These are phyloP conservation scores for Syrista parreyssii DNA, from an alignment of 2,888 invertebrate species.

Conservation along the genomic window DNA sequence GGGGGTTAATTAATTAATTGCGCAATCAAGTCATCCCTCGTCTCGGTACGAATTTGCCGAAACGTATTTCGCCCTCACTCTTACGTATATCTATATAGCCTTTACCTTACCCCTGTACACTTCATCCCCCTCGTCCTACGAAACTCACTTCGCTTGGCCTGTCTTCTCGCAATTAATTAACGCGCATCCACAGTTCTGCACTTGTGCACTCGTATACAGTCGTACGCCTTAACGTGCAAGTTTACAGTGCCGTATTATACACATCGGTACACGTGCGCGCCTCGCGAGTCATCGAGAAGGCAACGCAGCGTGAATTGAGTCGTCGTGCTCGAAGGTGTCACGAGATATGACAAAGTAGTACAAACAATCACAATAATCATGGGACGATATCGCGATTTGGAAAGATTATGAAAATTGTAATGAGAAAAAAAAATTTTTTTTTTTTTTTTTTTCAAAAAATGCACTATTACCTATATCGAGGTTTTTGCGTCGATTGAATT, in stretches of 20 bases:
- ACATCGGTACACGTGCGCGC: not conserved
- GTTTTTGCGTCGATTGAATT: no score
- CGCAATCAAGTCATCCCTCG: slow-evolving; percentile 51
- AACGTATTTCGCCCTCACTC: slow-evolving; percentile 54
- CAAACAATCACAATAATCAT: no score
- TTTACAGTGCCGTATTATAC: not conserved
- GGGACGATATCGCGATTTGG: accelerated
- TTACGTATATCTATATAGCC: slow-evolving; percentile 36
- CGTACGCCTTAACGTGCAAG: slow-evolving; percentile 1
- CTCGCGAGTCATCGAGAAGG: slow-evolving; percentile 11
- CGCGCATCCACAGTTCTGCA: slow-evolving; percentile 42
- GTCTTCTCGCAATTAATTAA: slow-evolving; percentile 51
- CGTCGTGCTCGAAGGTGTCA: not conserved
- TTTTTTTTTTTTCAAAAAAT: no score
- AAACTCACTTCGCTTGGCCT: slow-evolving; percentile 16
- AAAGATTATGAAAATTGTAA: no score
- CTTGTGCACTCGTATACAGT: slow-evolving; percentile 32
- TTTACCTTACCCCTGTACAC: slow-evolving; percentile 25
- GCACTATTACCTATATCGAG: no score
- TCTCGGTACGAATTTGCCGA: slow-evolving; percentile 42
- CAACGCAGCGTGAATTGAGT: slow-evolving; percentile 17
- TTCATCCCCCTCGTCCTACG: slow-evolving; percentile 31
- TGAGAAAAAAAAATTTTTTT: no score
- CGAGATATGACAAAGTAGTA: not conserved
- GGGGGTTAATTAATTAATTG: slow-evolving; percentile 50